Evolutionary conservation across 2,888 invertebrate species (phyloP).

Genomic region (Philonicus albiceps): DNA sequence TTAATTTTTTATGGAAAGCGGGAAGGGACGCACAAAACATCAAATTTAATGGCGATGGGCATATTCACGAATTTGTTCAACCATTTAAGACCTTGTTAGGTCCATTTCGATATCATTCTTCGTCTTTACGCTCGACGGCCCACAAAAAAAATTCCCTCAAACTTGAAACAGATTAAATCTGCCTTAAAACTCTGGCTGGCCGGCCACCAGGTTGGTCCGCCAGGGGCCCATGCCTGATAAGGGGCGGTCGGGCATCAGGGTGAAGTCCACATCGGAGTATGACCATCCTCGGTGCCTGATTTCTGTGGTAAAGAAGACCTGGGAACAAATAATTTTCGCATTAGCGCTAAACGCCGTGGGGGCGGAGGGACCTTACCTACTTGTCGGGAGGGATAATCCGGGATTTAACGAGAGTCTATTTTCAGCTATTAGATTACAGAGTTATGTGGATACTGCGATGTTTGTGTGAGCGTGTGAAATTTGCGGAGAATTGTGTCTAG

Average conservation of each 20-base stretch:
- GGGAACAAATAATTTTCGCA: constrained; percentile 43
- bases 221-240: not conserved
- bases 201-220: not conserved
- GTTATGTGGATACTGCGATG: constrained; percentile 27
- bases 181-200: not conserved
- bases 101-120: constrained; percentile 43
- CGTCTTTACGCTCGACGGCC: constrained; percentile 35
- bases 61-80: constrained; percentile 47
- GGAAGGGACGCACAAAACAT: not conserved
- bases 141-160: constrained; percentile 31
- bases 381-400: constrained; percentile 46
- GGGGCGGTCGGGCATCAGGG: not conserved
- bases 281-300: constrained; percentile 8
- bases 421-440: constrained; percentile 47
- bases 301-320: constrained; percentile 6
- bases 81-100: constrained; percentile 48
- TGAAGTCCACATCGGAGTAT: not conserved
- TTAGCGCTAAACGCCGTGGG: constrained; percentile 32
- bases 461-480: not conserved
- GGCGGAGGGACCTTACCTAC: constrained; percentile 10
- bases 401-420: constrained; percentile 46
- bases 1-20: constrained; percentile 41
- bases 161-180: constrained; percentile 37
- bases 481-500: not conserved
- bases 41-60: constrained; percentile 44